Conservation (phyloP, 2,888 invertebrate genomes). For the Fissipunctia ypsillon region DNA sequence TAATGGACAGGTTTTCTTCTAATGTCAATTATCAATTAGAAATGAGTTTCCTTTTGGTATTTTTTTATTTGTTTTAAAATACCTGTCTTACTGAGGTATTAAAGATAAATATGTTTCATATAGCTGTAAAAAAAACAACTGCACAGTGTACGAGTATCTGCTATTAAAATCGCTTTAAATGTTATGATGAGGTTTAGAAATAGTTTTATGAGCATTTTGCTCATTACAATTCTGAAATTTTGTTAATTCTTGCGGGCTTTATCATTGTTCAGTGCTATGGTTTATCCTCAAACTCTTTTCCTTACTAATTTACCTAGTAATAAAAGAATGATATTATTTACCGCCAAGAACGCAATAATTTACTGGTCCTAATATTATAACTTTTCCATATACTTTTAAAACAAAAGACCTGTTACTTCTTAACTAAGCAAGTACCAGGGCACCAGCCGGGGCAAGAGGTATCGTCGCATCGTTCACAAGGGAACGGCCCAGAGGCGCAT, state of each 20-base stretch:
- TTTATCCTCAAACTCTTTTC: slow-evolving; percentile 23
- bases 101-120: not conserved
- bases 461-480: slow-evolving; percentile 69
- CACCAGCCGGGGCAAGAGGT: slow-evolving; percentile 65
- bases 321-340: not conserved
- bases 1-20: slow-evolving; percentile 5
- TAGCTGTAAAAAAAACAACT: too few relatives aligned
- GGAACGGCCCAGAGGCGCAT: slow-evolving; percentile 71
- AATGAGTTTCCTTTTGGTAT: not conserved
- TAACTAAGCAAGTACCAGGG: slow-evolving; percentile 68
- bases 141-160: not conserved
- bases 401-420: slow-evolving; percentile 31
- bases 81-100: too few relatives aligned
- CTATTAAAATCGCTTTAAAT: not conserved
- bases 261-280: not conserved
- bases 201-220: not conserved
- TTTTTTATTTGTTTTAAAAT: not conserved
- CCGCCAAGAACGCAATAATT: not conserved
- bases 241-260: slow-evolving; percentile 8
- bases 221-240: not conserved
- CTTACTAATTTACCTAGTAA: not conserved
- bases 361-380: not conserved
- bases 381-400: not conserved
- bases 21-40: slow-evolving; percentile 11
- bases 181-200: not conserved